phyloP scores from a whole-genome alignment of 2,888 invertebrate species.

The Amblyjoppa fuscipennis region DNA sequence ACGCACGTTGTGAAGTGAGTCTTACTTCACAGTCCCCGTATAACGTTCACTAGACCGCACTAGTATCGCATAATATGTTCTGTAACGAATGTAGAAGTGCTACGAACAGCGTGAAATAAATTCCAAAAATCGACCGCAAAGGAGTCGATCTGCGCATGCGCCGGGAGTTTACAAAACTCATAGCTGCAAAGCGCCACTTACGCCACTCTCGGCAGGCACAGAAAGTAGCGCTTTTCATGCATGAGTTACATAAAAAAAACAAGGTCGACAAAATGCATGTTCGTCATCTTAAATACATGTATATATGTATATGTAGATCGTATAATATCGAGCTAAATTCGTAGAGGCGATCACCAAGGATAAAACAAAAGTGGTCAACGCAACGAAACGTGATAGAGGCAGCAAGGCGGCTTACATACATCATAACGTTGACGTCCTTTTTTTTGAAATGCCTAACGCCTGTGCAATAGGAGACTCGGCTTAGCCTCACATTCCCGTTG shows the following conservation, averaged over 20 bases:
- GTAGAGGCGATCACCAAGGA: conserved; percentile 1
- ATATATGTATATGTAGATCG: not conserved
- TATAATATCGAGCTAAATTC: not conserved
- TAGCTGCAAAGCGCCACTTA: no score
- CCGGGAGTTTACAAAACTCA: no score
- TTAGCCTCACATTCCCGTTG: conserved; percentile 63
- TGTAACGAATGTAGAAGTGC: no score
- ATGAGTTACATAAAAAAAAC: not conserved
- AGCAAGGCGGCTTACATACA: not conserved
- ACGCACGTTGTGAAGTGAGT: no score
- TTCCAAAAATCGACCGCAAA: no score
- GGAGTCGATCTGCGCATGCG: no score
- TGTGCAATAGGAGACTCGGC: conserved; percentile 24
- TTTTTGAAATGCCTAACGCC: not conserved
- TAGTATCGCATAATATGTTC: no score
- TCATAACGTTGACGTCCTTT: not conserved
- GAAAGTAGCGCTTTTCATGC: no score
- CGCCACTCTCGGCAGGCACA: no score
- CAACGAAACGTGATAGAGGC: conserved; percentile 5
- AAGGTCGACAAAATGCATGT: not conserved
- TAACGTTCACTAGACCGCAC: no score
- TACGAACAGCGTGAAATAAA: no score
- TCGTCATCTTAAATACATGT: not conserved
- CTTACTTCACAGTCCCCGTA: no score
- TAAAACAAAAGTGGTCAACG: conserved; percentile 1